Base-by-base conservation (phyloP, 2,888 invertebrate species). In the Agrenia bidenticulata region DNA sequence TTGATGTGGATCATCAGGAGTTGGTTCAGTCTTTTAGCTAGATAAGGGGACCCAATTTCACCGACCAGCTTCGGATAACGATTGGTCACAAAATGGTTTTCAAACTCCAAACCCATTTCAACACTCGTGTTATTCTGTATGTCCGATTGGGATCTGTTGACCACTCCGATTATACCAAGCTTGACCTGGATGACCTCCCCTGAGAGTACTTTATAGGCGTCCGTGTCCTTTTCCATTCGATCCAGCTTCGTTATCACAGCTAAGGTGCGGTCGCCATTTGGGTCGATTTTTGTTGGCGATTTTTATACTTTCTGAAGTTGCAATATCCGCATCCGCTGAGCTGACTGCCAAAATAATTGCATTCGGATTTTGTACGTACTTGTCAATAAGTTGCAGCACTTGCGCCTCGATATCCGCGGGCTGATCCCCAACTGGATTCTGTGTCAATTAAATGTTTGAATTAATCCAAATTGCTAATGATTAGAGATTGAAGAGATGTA, bases 321-420 rank as follows among this genome's bases (percentile, higher is more conserved):
- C 97, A 89, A 99, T 95, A 80, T 99, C 99, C 1, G 96, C 96
- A 80, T 98, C 99, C n/a, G 98, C 99, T 2, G 98, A 91, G 0
- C 96, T 94, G 41, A 99, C 95, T 7, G 98, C 96, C 79, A 99
- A 83, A 73, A 99, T 97, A 69, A 99, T 96, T 1, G 94, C 95
- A 82, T 99, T 98, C 0, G 97, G 97, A 82, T 98, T 99, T 67
- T 89, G 85, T 77, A 95, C 95, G 79, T 94, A 92, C 75, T 91
- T 89, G 50, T 92, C 79, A 37, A 98, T 89, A 77, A 99, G 84
- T 66, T 92, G 89, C 69, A 89, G 86, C 73, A 99, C 95, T 84
- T 97, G 96, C 59, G 83, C 82, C 80, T 99, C 99, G 77, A 99
- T 99, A 80, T 99, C 97, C 77, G 90, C 89, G 0, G 99, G 99